A percentile compares a stretch with the other conserved stretches of the same genome.
Evolutionary conservation across 2,113 vertebrate genomes (phyloP).

Genomic region (Dendrocopos noguchii): DNA sequence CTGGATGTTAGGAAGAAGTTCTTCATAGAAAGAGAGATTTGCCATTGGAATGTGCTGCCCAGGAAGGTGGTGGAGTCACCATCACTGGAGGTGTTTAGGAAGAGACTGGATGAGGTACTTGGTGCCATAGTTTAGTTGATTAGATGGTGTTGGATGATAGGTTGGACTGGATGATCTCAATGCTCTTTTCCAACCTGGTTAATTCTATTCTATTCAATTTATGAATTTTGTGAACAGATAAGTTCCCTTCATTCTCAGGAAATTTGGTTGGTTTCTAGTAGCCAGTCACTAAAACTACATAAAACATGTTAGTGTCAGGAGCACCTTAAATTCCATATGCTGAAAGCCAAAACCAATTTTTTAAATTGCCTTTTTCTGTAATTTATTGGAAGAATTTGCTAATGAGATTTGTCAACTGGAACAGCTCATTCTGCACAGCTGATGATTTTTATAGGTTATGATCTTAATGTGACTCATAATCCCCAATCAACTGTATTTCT

Average conservation of each 20-base stretch:
- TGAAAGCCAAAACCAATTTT: conserved; percentile 64
- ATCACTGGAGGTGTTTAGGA: no score
- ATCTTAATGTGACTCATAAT: conserved; percentile 77
- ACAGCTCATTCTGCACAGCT: conserved; percentile 71
- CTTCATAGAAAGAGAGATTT: no score
- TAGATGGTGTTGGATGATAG: no score
- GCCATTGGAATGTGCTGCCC: no score
- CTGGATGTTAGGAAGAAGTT: no score
- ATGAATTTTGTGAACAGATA: background rate
- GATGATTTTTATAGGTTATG: conserved; percentile 79
- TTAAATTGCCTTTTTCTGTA: conserved; percentile 55
- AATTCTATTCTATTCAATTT: no score
- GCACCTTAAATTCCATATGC: conserved; percentile 50
- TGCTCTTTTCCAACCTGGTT: no score
- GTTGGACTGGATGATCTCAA: no score
- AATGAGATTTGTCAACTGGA: conserved; percentile 74
- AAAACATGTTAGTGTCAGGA: conserved; percentile 45
- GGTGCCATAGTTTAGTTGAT: no score
- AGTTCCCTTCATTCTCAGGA: background rate
- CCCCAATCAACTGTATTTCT: conserved; percentile 70
- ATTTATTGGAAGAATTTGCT: conserved; percentile 70
- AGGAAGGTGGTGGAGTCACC: no score
- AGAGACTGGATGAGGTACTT: no score
- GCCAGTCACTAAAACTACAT: conserved; percentile 39
- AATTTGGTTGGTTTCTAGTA: conserved; percentile 36